A percentile compares a stretch with the other conserved stretches of the same genome.
These are phyloP conservation scores for Linepithema humile DNA, from an alignment of 1,140 invertebrate genomes.

Conservation along the genomic window DNA sequence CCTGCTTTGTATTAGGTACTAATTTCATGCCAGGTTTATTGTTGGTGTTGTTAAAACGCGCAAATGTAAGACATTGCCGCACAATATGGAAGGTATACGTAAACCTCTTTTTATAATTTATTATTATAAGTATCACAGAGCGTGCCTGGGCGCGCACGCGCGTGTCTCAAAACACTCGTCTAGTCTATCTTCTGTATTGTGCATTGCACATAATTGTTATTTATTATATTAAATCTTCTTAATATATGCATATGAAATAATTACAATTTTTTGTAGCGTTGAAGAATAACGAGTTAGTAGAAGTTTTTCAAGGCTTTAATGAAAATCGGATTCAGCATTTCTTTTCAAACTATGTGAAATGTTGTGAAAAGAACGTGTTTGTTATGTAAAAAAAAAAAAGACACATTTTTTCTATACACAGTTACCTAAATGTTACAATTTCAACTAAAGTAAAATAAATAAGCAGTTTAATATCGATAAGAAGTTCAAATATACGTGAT, in stretches of 20 bases:
- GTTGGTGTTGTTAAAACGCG: conserved; percentile 65
- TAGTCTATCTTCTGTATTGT: conserved; percentile 29
- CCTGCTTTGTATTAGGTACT: conserved; percentile 56
- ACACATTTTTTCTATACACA: neutral
- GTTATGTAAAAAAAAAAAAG: neutral
- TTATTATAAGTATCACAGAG: neutral
- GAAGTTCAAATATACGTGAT: neutral
- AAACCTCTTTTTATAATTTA: conserved; percentile 47
- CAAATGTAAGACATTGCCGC: conserved; percentile 68
- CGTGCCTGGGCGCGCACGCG: neutral
- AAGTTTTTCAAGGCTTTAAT: neutral
- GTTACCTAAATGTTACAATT: neutral
- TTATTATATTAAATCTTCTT: conserved; percentile 14
- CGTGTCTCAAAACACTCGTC: neutral
- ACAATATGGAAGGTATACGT: conserved; percentile 75
- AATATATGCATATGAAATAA: conserved; percentile 2
- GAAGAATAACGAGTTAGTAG: neutral
- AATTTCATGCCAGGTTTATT: conserved; percentile 27
- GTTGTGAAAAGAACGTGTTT: neutral
- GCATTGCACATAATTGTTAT: conserved; percentile 30
- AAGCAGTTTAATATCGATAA: conserved; percentile 1
- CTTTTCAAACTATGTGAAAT: neutral
- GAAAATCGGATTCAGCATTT: neutral
- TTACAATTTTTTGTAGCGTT: conserved; percentile 19
- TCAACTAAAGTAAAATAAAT: neutral